Conservation (phyloP, 2,888 invertebrate genomes). For the Dasypolia templi region DNA sequence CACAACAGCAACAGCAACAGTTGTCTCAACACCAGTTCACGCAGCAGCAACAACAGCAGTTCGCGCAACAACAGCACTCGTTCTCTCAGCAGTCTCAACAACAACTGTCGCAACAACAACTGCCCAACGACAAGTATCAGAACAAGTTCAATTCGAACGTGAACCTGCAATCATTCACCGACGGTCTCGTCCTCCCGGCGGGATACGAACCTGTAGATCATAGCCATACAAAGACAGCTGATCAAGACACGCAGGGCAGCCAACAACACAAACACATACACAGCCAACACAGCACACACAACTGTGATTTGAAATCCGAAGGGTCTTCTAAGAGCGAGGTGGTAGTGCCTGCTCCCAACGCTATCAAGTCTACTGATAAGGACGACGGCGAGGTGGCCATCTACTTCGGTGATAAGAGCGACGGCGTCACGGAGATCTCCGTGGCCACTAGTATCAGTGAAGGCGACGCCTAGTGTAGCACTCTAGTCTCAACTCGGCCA, state of each 20-base stretch:
- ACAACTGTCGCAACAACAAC: slow-evolving; percentile 48
- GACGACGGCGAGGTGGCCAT: slow-evolving; percentile 91
- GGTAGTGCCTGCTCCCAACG: slow-evolving; percentile 81
- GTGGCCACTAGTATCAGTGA: slow-evolving; percentile 88
- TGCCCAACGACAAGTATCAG: slow-evolving; percentile 49
- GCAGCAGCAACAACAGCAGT: slow-evolving; percentile 42
- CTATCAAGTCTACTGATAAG: slow-evolving; percentile 78
- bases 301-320: slow-evolving; percentile 85
- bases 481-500: slow-evolving; percentile 76
- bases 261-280: slow-evolving; percentile 71
- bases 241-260: slow-evolving; percentile 77
- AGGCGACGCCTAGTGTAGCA: slow-evolving; percentile 75
- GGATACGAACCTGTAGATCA: slow-evolving; percentile 86
- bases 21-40: slow-evolving; percentile 22
- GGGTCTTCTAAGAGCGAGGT: slow-evolving; percentile 85
- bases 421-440: slow-evolving; percentile 86
- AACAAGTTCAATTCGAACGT: slow-evolving; percentile 51
- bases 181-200: slow-evolving; percentile 82
- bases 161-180: slow-evolving; percentile 69
- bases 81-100: slow-evolving; percentile 41
- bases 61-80: slow-evolving; percentile 37
- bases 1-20: slow-evolving; percentile 40
- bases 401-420: slow-evolving; percentile 84
- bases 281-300: slow-evolving; percentile 67
- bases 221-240: slow-evolving; percentile 69